Evolutionary conservation across 1,140 invertebrate genomes (phyloP).

Genomic region (Capitella teleta): DNA sequence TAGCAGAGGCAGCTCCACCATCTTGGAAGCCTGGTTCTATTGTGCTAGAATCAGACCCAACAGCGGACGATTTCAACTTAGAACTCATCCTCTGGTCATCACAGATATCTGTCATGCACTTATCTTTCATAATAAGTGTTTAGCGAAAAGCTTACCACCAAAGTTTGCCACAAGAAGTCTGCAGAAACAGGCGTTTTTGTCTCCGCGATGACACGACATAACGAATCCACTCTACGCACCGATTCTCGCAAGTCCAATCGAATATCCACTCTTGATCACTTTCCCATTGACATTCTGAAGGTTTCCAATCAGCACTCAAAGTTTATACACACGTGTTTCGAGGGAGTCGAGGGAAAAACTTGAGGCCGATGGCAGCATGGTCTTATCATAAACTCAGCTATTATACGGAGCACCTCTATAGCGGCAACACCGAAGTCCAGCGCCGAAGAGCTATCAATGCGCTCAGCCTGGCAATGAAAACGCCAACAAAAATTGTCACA

Average conservation of each 20-base stretch:
- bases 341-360: slow-evolving; percentile 22
- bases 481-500: too few species aligned
- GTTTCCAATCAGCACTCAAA: slow-evolving; percentile 3
- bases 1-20: slow-evolving; percentile 28
- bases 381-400: slow-evolving; percentile 31
- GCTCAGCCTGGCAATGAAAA: too few species aligned
- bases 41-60: slow-evolving; percentile 22
- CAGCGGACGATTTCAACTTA: slow-evolving; percentile 20
- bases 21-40: slow-evolving; percentile 37
- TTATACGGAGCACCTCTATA: slow-evolving; percentile 38
- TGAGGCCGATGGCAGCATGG: slow-evolving; percentile 33
- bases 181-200: slow-evolving; percentile 18
- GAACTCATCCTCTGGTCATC: slow-evolving; percentile 16
- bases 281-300: slow-evolving; percentile 5
- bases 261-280: slow-evolving; percentile 4
- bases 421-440: slow-evolving; percentile 40
- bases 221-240: slow-evolving; percentile 22
- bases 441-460: too few species aligned
- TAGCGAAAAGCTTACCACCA: slow-evolving; percentile 16
- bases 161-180: slow-evolving; percentile 15
- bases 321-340: slow-evolving; percentile 25
- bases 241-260: slow-evolving; percentile 14
- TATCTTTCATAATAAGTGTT: slow-evolving; percentile 19
- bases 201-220: slow-evolving; percentile 20
- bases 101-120: slow-evolving; percentile 15